These are phyloP conservation scores for Mesorhabditis belari DNA, from an alignment of 2,888 invertebrate species.

Conservation along the genomic window DNA sequence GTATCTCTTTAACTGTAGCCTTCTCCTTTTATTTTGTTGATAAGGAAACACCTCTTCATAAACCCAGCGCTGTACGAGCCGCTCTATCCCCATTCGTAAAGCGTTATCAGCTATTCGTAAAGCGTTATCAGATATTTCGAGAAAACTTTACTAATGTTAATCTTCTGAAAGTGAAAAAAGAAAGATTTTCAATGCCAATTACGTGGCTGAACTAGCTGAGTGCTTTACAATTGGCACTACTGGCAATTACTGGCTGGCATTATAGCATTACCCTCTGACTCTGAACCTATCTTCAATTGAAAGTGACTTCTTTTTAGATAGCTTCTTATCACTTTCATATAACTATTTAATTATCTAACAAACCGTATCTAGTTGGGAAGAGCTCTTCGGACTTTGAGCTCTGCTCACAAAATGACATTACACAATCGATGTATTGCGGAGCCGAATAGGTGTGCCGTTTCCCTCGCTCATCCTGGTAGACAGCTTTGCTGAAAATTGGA, in stretches of 20 bases:
- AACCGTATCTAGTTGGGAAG: slow-evolving; percentile 51
- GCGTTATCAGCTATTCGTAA: too few relatives aligned
- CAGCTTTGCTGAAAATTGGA: slow-evolving; percentile 44
- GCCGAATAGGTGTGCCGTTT: slow-evolving; percentile 46
- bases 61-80: too few relatives aligned
- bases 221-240: not conserved
- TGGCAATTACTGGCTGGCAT: not conserved
- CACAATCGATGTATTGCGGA: slow-evolving; percentile 48
- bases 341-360: not conserved
- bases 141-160: too few relatives aligned
- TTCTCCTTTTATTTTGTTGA: too few relatives aligned
- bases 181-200: too few relatives aligned
- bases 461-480: slow-evolving; percentile 44
- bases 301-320: not conserved
- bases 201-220: too few relatives aligned
- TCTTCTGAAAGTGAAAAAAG: too few relatives aligned
- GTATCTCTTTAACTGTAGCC: too few relatives aligned
- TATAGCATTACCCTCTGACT: not conserved
- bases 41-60: too few relatives aligned
- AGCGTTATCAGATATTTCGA: too few relatives aligned
- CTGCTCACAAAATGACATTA: slow-evolving; percentile 45
- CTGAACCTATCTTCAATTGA: not conserved
- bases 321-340: not conserved
- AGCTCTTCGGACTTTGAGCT: slow-evolving; percentile 40
- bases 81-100: too few relatives aligned